phyloP scores from a whole-genome alignment of 23 tunicate genomes.

The Oikopleura albicans region DNA sequence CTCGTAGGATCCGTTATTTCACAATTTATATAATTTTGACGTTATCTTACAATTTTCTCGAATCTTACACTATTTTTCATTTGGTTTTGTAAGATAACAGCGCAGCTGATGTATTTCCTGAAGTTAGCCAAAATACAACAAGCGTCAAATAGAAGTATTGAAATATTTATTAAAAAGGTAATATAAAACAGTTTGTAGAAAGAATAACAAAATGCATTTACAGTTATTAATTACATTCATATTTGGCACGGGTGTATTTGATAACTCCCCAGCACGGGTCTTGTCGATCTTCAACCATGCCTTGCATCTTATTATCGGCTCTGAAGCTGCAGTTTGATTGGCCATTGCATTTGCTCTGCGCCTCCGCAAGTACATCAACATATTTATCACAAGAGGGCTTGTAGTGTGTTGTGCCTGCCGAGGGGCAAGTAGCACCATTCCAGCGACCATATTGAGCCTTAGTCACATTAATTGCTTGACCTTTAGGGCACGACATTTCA shows the following conservation, averaged over 20 bases:
- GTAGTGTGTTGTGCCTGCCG: background rate
- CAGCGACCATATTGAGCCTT: background rate
- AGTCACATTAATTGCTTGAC: background rate
- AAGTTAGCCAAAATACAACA: too few relatives aligned
- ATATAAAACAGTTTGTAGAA: too few relatives aligned
- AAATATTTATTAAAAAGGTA: too few relatives aligned
- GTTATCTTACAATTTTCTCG: too few relatives aligned
- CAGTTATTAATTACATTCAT: background rate
- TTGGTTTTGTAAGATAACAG: too few relatives aligned
- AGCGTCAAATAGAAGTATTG: too few relatives aligned
- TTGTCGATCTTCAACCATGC: background rate
- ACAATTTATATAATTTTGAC: too few relatives aligned
- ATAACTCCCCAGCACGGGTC: background rate
- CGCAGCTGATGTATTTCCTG: too few relatives aligned
- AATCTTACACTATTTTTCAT: too few relatives aligned
- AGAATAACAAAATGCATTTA: too few relatives aligned
- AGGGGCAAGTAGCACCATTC: background rate
- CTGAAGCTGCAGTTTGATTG: background rate
- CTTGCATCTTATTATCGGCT: background rate
- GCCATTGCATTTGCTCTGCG: background rate
- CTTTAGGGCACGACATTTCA: background rate
- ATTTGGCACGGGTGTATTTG: background rate
- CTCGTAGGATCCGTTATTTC: too few relatives aligned
- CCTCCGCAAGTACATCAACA: background rate
- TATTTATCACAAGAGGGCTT: background rate